Conservation (phyloP, 92 coral and sea anemone species). For the Galaxea fascicularis region DNA sequence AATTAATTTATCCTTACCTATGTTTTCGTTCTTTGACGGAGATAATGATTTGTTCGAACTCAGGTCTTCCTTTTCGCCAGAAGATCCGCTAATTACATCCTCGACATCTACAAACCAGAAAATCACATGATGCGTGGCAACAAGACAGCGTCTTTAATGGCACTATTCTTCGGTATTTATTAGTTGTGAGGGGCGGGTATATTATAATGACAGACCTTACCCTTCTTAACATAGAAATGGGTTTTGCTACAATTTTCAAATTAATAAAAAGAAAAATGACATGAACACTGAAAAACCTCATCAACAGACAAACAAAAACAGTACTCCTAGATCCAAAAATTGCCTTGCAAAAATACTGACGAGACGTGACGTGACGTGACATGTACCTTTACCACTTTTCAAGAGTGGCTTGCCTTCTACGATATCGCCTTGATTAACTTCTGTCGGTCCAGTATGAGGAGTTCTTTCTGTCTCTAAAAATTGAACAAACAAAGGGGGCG, state of each 20-base stretch:
- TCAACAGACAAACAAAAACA: too few relatives aligned
- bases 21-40: not conserved
- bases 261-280: too few relatives aligned
- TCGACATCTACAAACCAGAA: slow-evolving; percentile 28
- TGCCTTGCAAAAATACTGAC: too few relatives aligned
- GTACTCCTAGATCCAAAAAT: too few relatives aligned
- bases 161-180: too few relatives aligned
- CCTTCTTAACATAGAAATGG: too few relatives aligned
- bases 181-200: too few relatives aligned
- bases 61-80: not conserved
- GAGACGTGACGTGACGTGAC: not conserved
- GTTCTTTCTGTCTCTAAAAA: slow-evolving; percentile 3
- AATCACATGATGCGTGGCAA: too few relatives aligned
- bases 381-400: slow-evolving; percentile 9
- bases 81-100: not conserved
- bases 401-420: not conserved
- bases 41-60: not conserved
- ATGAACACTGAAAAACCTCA: too few relatives aligned
- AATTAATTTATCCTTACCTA: not conserved
- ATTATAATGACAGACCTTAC: too few relatives aligned
- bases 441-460: not conserved
- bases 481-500: not conserved
- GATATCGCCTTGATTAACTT: slow-evolving; percentile 14
- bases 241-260: too few relatives aligned
- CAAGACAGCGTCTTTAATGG: too few relatives aligned